Evolutionary conservation across 92 coral and sea anemone species (phyloP).

Genomic region (Scolanthus callimorphus): DNA sequence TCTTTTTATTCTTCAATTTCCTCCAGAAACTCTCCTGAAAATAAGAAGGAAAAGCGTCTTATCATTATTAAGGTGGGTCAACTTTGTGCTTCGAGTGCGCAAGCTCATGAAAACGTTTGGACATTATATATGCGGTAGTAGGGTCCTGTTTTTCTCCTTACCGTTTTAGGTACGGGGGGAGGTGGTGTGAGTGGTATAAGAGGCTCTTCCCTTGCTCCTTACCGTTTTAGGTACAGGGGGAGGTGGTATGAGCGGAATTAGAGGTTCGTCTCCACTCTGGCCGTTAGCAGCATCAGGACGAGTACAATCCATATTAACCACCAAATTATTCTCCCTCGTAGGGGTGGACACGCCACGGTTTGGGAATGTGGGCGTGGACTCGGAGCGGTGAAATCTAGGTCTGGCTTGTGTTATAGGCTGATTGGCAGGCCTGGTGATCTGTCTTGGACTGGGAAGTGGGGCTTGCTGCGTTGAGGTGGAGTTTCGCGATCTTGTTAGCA

Average conservation of each 20-base stretch:
- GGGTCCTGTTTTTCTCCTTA: too few species aligned
- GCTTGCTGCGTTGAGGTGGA: constrained; percentile 39
- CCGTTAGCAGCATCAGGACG: not conserved
- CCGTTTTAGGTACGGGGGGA: not conserved
- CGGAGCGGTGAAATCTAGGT: constrained; percentile 61
- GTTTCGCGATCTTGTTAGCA: constrained; percentile 55
- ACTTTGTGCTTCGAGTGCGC: too few species aligned
- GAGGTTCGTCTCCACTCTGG: not conserved
- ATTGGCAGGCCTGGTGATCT: constrained; percentile 18
- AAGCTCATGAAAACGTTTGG: too few species aligned
- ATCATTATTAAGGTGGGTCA: too few species aligned
- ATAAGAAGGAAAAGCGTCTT: too few species aligned
- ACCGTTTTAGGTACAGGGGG: constrained; percentile 94
- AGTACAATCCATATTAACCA: constrained; percentile 36
- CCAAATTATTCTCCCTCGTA: constrained; percentile 21
- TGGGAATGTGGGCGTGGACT: constrained; percentile 56
- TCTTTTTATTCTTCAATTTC: constrained; percentile 74
- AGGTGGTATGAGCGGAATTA: constrained; percentile 51
- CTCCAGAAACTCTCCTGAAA: constrained; percentile 86
- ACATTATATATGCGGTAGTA: too few species aligned
- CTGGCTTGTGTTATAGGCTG: constrained; percentile 14
- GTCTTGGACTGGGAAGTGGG: constrained; percentile 28
- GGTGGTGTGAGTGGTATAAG: too few species aligned
- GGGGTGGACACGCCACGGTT: not conserved
- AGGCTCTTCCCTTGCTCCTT: too few species aligned